Evolutionary conservation across 2,797 vertebrate genomes (phyloP).

Genomic region (Poeciliopsis presidionis): DNA sequence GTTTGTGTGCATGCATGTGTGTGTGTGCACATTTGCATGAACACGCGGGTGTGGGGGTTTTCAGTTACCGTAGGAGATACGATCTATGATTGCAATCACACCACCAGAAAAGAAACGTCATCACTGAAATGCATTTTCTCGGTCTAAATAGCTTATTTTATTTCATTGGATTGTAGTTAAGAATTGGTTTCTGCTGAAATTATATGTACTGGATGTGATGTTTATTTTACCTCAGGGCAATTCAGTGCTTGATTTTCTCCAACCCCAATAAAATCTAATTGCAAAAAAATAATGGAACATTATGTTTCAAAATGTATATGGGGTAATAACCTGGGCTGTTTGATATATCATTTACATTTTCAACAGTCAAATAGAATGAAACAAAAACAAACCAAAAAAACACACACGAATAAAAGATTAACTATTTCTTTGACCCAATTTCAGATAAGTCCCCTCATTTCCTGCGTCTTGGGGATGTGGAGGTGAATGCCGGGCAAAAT

Average conservation of each 20-base stretch:
- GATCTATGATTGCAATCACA: constrained; percentile 75
- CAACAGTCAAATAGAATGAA: constrained; percentile 12
- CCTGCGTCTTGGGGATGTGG: constrained; percentile 94
- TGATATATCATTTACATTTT: constrained; percentile 29
- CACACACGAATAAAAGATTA: neutral
- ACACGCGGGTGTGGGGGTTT: constrained; percentile 34
- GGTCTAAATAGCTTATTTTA: constrained; percentile 49
- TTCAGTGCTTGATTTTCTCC: constrained; percentile 36
- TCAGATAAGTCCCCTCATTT: constrained; percentile 97
- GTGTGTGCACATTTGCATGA: constrained; percentile 24
- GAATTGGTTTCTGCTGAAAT: constrained; percentile 36
- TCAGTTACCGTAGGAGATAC: constrained; percentile 54
- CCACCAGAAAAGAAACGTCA: constrained; percentile 69
- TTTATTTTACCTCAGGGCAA: constrained; percentile 51
- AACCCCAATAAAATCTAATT: constrained; percentile 48
- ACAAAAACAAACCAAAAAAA: neutral
- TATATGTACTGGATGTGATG: constrained; percentile 41
- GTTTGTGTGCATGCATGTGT: constrained; percentile 36
- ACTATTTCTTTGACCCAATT: constrained; percentile 29
- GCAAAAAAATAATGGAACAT: constrained; percentile 37
- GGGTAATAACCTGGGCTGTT: constrained; percentile 24
- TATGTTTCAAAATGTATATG: constrained; percentile 26
- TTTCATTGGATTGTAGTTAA: constrained; percentile 39
- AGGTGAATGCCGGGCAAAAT: constrained; percentile 98
- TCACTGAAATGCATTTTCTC: constrained; percentile 47